Evolutionary conservation across 1,140 invertebrate genomes (phyloP).

Genomic region (Orius insidiosus): DNA sequence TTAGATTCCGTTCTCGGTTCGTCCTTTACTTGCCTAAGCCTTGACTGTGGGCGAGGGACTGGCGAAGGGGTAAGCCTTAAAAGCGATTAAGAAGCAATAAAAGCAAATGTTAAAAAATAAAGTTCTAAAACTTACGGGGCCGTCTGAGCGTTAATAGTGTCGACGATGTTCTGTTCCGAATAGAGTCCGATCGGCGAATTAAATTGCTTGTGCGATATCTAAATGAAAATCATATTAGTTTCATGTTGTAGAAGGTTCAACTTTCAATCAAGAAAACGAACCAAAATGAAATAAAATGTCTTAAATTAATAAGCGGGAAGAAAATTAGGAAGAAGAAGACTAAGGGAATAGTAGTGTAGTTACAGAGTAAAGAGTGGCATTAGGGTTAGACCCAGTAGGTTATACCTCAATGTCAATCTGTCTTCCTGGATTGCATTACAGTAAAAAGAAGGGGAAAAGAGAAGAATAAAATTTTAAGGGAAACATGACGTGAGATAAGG

Average conservation of each 20-base stretch:
- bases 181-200: constrained; percentile 86
- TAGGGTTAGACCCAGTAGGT: too few species aligned
- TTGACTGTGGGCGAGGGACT: constrained; percentile 6
- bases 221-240: constrained; percentile 13
- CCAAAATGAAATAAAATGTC: neutral
- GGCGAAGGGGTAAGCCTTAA: constrained; percentile 12
- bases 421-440: too few species aligned
- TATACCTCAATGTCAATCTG: too few species aligned
- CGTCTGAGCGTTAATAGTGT: constrained; percentile 47
- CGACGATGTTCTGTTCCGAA: constrained; percentile 77
- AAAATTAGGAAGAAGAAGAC: too few species aligned
- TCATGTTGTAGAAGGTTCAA: neutral
- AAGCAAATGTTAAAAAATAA: too few species aligned
- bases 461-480: too few species aligned
- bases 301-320: too few species aligned
- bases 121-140: too few species aligned
- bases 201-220: constrained; percentile 81
- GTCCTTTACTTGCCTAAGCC: constrained; percentile 14
- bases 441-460: too few species aligned
- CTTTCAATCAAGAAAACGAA: neutral
- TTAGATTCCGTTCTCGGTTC: neutral
- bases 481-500: too few species aligned
- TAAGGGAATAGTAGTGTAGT: too few species aligned
- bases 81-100: neutral
- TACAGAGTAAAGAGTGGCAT: too few species aligned